phyloP scores from a whole-genome alignment of 2,888 invertebrate genomes.

The Rotaria magnacalcarata region DNA sequence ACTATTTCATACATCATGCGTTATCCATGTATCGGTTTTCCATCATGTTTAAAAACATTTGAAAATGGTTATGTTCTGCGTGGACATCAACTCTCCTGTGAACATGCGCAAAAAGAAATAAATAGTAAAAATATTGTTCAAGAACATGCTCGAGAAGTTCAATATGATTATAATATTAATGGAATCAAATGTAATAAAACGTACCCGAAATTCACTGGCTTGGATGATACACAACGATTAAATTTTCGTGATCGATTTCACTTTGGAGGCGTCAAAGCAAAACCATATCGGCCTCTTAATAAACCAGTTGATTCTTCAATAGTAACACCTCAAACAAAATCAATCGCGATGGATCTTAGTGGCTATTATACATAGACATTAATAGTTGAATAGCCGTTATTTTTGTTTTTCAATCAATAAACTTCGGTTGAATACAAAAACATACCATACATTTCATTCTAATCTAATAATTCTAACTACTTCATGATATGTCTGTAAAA shows the following conservation, averaged over 20 bases:
- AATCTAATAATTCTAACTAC: too few relatives aligned
- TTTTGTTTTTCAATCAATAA: too few relatives aligned
- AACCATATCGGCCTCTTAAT: background rate
- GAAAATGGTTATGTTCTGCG: constrained; percentile 44
- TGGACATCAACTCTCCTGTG: constrained; percentile 40
- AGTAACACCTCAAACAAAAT: background rate
- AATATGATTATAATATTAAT: constrained; percentile 38
- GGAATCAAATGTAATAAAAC: constrained; percentile 39
- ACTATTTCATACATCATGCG: constrained; percentile 30
- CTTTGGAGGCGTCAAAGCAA: background rate
- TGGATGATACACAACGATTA: constrained; percentile 37
- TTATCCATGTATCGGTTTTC: constrained; percentile 44
- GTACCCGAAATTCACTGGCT: constrained; percentile 38
- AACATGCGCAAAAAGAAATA: constrained; percentile 43
- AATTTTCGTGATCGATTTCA: constrained; percentile 33
- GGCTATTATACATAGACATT: background rate
- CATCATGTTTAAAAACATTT: constrained; percentile 45
- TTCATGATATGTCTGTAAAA: too few relatives aligned
- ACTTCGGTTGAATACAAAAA: too few relatives aligned
- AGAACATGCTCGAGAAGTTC: constrained; percentile 32
- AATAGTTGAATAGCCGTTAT: background rate
- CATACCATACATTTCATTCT: too few relatives aligned
- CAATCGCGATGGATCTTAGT: background rate
- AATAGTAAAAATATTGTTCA: constrained; percentile 28
- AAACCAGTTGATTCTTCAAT: background rate